Evolutionary conservation across 2,113 vertebrate genomes (phyloP).

Genomic region (Channa argus): DNA sequence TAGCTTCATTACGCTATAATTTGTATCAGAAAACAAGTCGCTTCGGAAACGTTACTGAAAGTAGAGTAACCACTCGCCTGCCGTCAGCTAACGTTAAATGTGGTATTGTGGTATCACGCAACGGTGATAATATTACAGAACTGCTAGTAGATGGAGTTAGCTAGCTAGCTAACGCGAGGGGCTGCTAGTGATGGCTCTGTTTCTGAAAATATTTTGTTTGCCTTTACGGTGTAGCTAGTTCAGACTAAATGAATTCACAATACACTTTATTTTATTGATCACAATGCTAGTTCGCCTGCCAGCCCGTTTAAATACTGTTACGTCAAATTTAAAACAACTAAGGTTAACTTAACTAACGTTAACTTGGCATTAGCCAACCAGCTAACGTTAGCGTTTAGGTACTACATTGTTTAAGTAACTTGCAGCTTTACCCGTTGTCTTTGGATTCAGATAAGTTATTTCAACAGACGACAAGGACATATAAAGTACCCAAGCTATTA

Average conservation of each 20-base stretch:
- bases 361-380: not conserved
- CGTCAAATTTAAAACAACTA: not conserved
- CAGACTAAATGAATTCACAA: not conserved
- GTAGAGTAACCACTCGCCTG: not conserved
- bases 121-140: constrained; percentile 23
- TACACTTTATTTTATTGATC: not conserved
- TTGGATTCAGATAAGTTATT: not conserved
- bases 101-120: constrained; percentile 17
- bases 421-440: not conserved
- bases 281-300: not conserved
- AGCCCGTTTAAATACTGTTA: not conserved
- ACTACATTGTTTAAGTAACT: not conserved
- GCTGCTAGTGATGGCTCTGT: constrained; percentile 25
- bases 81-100: constrained; percentile 7
- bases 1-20: not conserved
- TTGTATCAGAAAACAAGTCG: not conserved
- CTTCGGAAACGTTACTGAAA: not conserved
- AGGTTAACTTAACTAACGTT: constrained; percentile 7
- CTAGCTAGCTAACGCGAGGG: constrained; percentile 19
- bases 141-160: constrained; percentile 51
- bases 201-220: constrained; percentile 17
- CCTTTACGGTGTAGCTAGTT: constrained; percentile 28
- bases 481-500: not conserved
- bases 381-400: constrained; percentile 6
- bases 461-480: not conserved